Base-by-base conservation (phyloP, 2,113 vertebrate species). In the Trinectes maculatus region DNA sequence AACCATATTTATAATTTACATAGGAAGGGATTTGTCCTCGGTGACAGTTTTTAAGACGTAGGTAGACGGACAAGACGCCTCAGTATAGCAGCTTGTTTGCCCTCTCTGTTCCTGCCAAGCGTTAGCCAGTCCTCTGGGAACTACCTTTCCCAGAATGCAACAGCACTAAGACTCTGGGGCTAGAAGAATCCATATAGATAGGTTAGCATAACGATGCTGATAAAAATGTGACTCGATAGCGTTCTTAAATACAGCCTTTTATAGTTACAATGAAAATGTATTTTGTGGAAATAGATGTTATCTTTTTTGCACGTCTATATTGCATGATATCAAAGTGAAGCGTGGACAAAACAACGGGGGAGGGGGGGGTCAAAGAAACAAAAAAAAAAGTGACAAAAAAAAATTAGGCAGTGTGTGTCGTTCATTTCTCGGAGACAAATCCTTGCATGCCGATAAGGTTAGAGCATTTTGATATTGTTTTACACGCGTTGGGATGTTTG, bases 211-310 rank as follows among this genome's bases (percentile, higher is more conserved):
- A 80, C 55, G 29, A 85, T 92, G 91, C 88, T 85, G 48, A 85
- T 2, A 28, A 29, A 66, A 88, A 88, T 91, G 92, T 91, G 92
- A 93, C 91, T 91, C 89, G 88, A 86, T 91, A 92, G 88, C 90
- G 84, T 93, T 94, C 90, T 92, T 93, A 91, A 88, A 86, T 75
- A 90, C 90, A 91, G 89, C 90, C 85, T 94, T 94, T 94, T 94
- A 89, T 92, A 94, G 91, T 92, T 88, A 84, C 85, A 12, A 83
- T 80, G 67, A 93, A 92, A 83, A 92, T 91, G 92, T 93, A 92
- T 93, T 93, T 93, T 92, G 92, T 93, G 93, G 88, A 91, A 87
- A 90, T 93, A 93, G 90, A 91, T 93, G 92, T 94, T 93, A 91
- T 92, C 91, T 92, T 93, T 92, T 93, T 93, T 94, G 92, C 92